Evolutionary conservation across 2,888 invertebrate genomes (phyloP), one percentile per base, ranked within the genome.

Genomic region (Troides helena): DNA sequence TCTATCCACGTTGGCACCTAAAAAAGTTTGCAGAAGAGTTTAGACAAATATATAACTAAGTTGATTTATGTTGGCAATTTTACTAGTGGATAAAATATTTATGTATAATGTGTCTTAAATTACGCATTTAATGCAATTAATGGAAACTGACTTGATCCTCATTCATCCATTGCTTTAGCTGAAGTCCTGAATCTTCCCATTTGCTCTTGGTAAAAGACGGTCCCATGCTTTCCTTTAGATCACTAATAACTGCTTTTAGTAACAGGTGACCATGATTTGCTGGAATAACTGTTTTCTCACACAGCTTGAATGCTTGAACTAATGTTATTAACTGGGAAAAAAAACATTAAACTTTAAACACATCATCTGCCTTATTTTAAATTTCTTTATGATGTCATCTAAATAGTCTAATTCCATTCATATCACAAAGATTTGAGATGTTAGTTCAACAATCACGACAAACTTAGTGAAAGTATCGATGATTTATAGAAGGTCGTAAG

Each of bases 181-280:
- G 78, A 57, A 91, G 80, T 18, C 82, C 87, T 57, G 91, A 90
- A 71, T 91, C 91, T 67, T 87, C 85, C 90, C 90, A 93, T 79
- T 89, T 90, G 74, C 78, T 88, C 77, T 87, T 90, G 1, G 87
- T 88, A 79, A 89, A 91, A 10, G 87, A 84, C 72, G 88, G 88
- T 61, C 92, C 92, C 90, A 92, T 92, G 70, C 87, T 90, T 61
- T 89, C 88, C 74, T 86, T 89, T 69, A 92, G 76, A 70, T 88
- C 80, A 73, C 77, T 87, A 58, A 91, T 78, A 58, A 92, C 78
- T n/a, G 84, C 82, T 82, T 85, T 90, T 23, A 92, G 77, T 72
- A 91, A 78, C 67, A 90, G 74, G 72, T 87, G 87, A 2, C 91
- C 90, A 10, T 92, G 89, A 71, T 88, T 85, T 12, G 83, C 80